Conservation (phyloP, 2,888 invertebrate genomes). For the Suillia variegata region DNA sequence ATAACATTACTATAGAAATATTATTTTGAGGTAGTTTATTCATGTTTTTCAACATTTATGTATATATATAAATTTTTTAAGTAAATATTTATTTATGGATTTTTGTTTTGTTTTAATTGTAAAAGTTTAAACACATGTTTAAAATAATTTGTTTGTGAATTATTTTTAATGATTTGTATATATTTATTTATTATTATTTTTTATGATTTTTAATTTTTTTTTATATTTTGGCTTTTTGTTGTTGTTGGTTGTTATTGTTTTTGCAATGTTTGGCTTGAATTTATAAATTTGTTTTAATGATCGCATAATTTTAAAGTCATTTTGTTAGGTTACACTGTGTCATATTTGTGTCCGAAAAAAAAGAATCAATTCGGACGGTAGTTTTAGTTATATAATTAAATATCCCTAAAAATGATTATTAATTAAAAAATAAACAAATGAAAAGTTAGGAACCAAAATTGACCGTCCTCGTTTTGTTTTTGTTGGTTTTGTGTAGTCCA, state of each 20-base stretch:
- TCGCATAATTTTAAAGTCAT: background rate
- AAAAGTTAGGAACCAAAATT: no score
- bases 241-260: background rate
- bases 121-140: slow-evolving; percentile 21
- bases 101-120: slow-evolving; percentile 10
- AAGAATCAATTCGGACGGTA: no score
- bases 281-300: background rate
- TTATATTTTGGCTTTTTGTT: slow-evolving; percentile 13
- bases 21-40: slow-evolving; percentile 53
- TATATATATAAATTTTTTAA: slow-evolving; percentile 32
- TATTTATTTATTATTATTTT: slow-evolving; percentile 18
- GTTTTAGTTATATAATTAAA: no score
- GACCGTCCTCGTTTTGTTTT: no score
- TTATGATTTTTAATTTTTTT: slow-evolving; percentile 10
- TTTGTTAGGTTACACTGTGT: no score
- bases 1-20: slow-evolving; percentile 50
- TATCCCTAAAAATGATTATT: no score
- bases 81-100: slow-evolving; percentile 15
- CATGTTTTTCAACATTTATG: slow-evolving; percentile 25
- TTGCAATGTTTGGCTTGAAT: slow-evolving; percentile 4
- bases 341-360: no score
- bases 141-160: slow-evolving; percentile 18
- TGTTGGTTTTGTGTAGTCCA: no score
- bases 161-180: no score
- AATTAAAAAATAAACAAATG: no score